These are phyloP conservation scores for Sphyrna mokarran DNA, from an alignment of 2,113 vertebrate genomes.

Conservation along the genomic window DNA sequence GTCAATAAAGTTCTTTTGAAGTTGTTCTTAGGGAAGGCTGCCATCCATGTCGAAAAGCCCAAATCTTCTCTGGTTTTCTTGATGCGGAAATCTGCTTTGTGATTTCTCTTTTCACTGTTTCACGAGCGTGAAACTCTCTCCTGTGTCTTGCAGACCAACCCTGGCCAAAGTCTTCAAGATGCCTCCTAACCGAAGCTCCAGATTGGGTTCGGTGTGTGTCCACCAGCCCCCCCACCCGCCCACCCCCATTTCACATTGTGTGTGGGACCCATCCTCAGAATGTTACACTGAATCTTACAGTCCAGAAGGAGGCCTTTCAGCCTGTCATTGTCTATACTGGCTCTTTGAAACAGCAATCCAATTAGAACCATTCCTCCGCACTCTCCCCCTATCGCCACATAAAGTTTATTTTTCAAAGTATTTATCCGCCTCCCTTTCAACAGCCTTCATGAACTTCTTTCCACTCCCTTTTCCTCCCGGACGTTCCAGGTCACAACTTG, in stretches of 20 bases:
- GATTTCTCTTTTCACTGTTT: background rate
- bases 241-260: background rate
- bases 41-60: background rate
- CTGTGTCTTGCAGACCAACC: background rate
- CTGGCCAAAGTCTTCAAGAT: background rate
- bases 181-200: background rate
- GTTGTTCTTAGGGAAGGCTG: background rate
- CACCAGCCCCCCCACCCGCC: no score
- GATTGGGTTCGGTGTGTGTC: background rate
- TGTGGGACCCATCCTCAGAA: background rate
- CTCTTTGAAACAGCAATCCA: background rate
- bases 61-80: background rate
- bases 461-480: background rate
- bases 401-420: background rate
- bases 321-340: background rate
- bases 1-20: background rate
- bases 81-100: background rate
- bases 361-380: background rate
- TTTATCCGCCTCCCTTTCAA: background rate
- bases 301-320: background rate
- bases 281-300: background rate
- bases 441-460: background rate
- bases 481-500: background rate
- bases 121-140: background rate
- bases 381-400: background rate